These are phyloP conservation scores for Danio kyathit DNA, from an alignment of 2,797 vertebrate species.

Conservation along the genomic window DNA sequence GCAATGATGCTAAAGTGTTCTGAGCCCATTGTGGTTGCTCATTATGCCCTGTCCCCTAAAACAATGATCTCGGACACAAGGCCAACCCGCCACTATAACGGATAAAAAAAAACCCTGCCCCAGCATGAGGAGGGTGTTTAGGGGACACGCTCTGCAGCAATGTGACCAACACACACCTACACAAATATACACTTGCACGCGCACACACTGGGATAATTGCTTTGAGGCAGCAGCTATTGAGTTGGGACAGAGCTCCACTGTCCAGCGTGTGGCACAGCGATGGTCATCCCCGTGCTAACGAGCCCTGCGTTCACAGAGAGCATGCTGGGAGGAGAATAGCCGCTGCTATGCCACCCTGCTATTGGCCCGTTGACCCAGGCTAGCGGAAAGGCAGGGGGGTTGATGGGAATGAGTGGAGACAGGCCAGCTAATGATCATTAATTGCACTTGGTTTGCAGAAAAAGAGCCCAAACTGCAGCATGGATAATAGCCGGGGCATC, in stretches of 20 bases:
- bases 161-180: conserved; percentile 78
- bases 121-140: conserved; percentile 49
- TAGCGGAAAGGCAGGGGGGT: conserved; percentile 79
- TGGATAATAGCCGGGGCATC: conserved; percentile 64
- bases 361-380: conserved; percentile 77
- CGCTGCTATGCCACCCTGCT: conserved; percentile 79
- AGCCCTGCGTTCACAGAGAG: conserved; percentile 77
- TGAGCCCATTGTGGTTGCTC: conserved; percentile 99
- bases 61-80: conserved; percentile 92
- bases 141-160: conserved; percentile 80
- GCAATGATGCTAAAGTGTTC: conserved; percentile 95
- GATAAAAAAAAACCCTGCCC: conserved; percentile 85
- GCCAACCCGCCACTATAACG: conserved; percentile 94
- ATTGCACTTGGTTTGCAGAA: conserved; percentile 90
- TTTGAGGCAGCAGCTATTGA: conserved; percentile 83
- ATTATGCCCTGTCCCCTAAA: conserved; percentile 85
- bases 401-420: conserved; percentile 89
- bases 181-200: conserved; percentile 61
- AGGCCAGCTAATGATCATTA: conserved; percentile 97
- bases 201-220: conserved; percentile 78
- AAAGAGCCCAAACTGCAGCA: conserved; percentile 85
- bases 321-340: conserved; percentile 89
- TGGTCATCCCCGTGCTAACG: conserved; percentile 78
- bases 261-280: conserved; percentile 92
- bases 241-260: conserved; percentile 75